A percentile compares a stretch with the other conserved stretches of the same genome.
Conservation (phyloP, 2,888 invertebrate genomes). For the Drosophila niveifrons region DNA sequence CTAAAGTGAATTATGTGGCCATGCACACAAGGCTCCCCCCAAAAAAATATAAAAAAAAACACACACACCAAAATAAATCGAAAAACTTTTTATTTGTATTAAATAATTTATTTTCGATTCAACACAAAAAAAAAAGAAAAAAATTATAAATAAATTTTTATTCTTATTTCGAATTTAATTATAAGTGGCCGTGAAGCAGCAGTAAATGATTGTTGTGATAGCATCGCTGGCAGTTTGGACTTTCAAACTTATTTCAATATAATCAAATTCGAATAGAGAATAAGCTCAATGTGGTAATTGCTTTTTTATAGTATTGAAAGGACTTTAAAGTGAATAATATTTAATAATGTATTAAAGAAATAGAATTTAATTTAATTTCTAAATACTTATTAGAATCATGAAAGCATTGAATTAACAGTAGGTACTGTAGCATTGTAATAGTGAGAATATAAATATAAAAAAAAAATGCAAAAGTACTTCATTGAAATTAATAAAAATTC, state of each 20-base stretch:
- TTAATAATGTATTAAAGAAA: too few relatives aligned
- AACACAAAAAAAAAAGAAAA: not conserved
- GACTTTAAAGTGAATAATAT: not conserved
- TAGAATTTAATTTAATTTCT: too few relatives aligned
- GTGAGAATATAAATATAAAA: too few relatives aligned
- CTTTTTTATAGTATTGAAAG: not conserved
- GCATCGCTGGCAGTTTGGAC: slow-evolving; percentile 21
- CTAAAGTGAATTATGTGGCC: slow-evolving; percentile 75
- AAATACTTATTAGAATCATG: too few relatives aligned
- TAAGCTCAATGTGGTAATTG: not conserved
- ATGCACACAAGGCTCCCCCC: slow-evolving; percentile 41
- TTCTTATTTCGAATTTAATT: slow-evolving; percentile 48
- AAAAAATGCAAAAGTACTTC: too few relatives aligned
- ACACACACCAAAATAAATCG: slow-evolving; percentile 68
- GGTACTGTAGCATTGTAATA: too few relatives aligned
- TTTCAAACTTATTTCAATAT: slow-evolving; percentile 1
- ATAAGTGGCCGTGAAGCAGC: slow-evolving; percentile 37
- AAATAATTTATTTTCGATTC: slow-evolving; percentile 72
- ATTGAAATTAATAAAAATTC: too few relatives aligned
- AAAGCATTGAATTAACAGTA: too few relatives aligned
- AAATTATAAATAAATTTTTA: slow-evolving; percentile 5
- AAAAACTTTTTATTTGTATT: slow-evolving; percentile 78
- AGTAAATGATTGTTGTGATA: slow-evolving; percentile 20
- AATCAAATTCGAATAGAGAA: not conserved
- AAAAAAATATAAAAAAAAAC: slow-evolving; percentile 35